phyloP scores from a whole-genome alignment of 2,797 vertebrate genomes.

The Hipposideros larvatus region DNA sequence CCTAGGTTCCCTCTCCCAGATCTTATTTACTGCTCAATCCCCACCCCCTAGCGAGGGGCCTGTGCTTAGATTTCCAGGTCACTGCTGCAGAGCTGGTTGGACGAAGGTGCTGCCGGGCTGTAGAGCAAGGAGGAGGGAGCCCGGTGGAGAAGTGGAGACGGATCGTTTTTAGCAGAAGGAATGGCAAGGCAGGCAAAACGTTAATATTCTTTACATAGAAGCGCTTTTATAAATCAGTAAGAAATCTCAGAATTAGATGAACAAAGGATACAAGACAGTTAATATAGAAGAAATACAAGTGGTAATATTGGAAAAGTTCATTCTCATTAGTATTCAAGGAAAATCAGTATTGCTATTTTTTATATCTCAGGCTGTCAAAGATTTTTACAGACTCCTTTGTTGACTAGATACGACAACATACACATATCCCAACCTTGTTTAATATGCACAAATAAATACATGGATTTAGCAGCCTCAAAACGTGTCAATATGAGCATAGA shows the following conservation, averaged over 20 bases:
- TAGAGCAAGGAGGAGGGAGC: background rate
- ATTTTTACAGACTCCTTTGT: conserved; percentile 32
- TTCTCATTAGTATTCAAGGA: conserved; percentile 15
- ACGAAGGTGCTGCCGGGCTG: background rate
- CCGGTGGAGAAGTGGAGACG: background rate
- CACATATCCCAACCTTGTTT: background rate
- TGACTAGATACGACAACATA: background rate
- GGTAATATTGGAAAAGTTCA: conserved; percentile 23
- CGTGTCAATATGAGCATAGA: background rate
- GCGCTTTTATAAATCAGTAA: background rate
- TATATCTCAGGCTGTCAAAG: background rate
- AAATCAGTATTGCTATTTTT: background rate
- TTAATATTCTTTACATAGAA: background rate
- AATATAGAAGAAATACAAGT: conserved; percentile 43
- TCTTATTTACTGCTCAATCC: background rate
- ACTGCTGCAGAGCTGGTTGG: background rate
- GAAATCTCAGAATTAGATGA: conserved; percentile 28
- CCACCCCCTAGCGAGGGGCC: background rate
- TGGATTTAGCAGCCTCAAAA: background rate
- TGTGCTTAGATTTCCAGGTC: background rate
- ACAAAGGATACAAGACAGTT: background rate
- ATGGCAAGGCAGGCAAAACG: background rate
- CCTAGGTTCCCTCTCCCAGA: background rate
- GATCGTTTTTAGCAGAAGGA: conserved; percentile 23
- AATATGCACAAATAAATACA: background rate